phyloP scores from a whole-genome alignment of 2,113 vertebrate genomes.

The Perca fluviatilis region DNA sequence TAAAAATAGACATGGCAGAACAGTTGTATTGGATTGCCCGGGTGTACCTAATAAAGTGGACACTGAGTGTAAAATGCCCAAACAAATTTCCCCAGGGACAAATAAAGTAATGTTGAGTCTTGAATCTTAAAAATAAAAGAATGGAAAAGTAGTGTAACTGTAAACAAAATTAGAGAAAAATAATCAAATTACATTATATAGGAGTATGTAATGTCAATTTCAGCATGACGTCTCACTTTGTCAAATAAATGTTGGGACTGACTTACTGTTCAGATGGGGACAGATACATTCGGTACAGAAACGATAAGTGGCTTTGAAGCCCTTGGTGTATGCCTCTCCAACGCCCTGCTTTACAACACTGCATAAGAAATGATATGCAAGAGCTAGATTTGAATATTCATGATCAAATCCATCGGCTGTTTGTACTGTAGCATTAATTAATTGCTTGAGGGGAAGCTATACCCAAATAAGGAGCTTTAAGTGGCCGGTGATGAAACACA shows the following conservation, averaged over 20 bases:
- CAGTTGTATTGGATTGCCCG: neutral
- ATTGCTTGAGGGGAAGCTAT: slow-evolving; percentile 97
- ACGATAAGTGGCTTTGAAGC: slow-evolving; percentile 48
- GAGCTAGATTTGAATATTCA: slow-evolving; percentile 99
- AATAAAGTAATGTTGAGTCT: too few species aligned
- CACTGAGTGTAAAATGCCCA: neutral
- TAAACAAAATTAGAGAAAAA: neutral
- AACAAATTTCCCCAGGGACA: too few species aligned
- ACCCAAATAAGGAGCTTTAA: slow-evolving; percentile 80
- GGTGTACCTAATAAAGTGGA: neutral
- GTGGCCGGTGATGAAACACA: slow-evolving; percentile 23
- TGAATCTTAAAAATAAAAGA: too few species aligned
- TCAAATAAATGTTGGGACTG: slow-evolving; percentile 16
- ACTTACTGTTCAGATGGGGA: slow-evolving; percentile 29
- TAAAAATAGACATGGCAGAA: neutral
- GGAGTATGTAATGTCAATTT: neutral
- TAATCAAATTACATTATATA: slow-evolving; percentile 20
- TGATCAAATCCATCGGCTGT: slow-evolving; percentile 97
- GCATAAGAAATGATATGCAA: slow-evolving; percentile 86
- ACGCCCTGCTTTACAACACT: slow-evolving; percentile 63
- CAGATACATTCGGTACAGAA: slow-evolving; percentile 21
- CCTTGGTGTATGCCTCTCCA: slow-evolving; percentile 41
- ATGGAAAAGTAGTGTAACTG: neutral
- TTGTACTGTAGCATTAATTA: slow-evolving; percentile 99
- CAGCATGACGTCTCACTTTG: slow-evolving; percentile 16